Base-by-base conservation (phyloP, 2,113 vertebrate species). In the Sebastes fasciatus region DNA sequence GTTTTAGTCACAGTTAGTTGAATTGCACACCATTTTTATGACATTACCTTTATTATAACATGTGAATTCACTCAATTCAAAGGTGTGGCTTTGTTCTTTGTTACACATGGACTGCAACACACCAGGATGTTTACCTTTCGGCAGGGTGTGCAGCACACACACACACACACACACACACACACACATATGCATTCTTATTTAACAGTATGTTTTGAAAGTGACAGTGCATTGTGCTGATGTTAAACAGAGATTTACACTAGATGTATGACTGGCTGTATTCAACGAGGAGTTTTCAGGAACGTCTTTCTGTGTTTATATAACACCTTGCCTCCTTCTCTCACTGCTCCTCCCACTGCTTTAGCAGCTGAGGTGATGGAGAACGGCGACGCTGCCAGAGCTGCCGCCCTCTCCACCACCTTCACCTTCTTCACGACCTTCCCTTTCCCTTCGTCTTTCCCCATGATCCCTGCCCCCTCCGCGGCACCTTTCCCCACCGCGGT, bases 291-390 rank as follows among this genome's bases (percentile, higher is more conserved):
- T 21, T 55, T 71, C 48, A 93, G 79, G 0, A 95, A 88, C 0
- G 88, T 87, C 77, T 95, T 95, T 19, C 92, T 88, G 86, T 96
- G 95, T 80, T 96, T 96, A 62, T 68, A 91, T 1, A 96, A 46
- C 74, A 96, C 94, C 71, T 95, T 96, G 42, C 89, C 82, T 5
- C 95, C 95, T 62, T 96, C 95, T 51, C 93, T 95, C 79, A 96
- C 80, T 0, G 95, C 95, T 48, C 95, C 95, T 12, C 92, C 93
- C 83, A 96, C 91, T 16, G 49, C 92, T 73, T 94, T 95, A 0
- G 82, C 94, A 1, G 95, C 94, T 0, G 94, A 93, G 0, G n/a
- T 93, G 85, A 96, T 87, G 48, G 93, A 94, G 63, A 96, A 88
- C 0, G 94, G 95, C 0, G 92, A 90, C 0, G 90, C 77, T 1